Evolutionary conservation across 2,797 vertebrate species (phyloP), one percentile per base, ranked within the genome.

Genomic region (Aplochiton taeniatus): DNA sequence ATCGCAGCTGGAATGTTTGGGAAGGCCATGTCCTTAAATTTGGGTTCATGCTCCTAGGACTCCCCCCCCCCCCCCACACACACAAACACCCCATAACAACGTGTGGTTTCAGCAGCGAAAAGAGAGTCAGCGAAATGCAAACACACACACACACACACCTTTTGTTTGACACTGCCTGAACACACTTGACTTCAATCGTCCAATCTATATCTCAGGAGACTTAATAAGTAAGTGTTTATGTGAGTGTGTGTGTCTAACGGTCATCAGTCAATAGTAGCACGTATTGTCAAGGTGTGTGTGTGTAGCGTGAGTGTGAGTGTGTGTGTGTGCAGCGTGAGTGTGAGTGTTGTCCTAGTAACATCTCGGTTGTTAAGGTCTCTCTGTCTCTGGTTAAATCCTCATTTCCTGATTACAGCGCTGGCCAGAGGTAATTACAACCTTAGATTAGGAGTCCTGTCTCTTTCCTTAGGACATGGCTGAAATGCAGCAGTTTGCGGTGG

Each of bases 401-500:
- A 88, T 91, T 90, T 87, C 81, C 87, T 87, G 89, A 91, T 92
- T 88, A 91, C 89, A 91, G 85, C 79, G 78, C 83, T 80, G 87
- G 80, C 83, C 84, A 82, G 80, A 88, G 84, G 86, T 92, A 92
- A 93, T 93, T 92, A 91, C 86, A 92, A 87, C 88, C 84, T 90
- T 81, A 86, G 83, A 92, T 93, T 91, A 90, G 82, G 88, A 86
- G 81, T 70, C 47, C 14, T 83, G 90, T 87, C 74, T 84, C 76
- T 75, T 73, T 76, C 85, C 87, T 84, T 81, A 84, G 73, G 41
- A 80, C 69, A 78, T 79, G 79, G 80, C 82, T 86, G 75, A 90
- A 92, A 89, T 76, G 78, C 86, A 81, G 85, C 87, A 90, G 89
- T 91, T 91, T 89, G 88, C 70, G 88, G 89, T 73, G 8, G 70